These are phyloP conservation scores for Frankliniella intonsa DNA, from an alignment of 2,888 invertebrate genomes.

Conservation along the genomic window DNA sequence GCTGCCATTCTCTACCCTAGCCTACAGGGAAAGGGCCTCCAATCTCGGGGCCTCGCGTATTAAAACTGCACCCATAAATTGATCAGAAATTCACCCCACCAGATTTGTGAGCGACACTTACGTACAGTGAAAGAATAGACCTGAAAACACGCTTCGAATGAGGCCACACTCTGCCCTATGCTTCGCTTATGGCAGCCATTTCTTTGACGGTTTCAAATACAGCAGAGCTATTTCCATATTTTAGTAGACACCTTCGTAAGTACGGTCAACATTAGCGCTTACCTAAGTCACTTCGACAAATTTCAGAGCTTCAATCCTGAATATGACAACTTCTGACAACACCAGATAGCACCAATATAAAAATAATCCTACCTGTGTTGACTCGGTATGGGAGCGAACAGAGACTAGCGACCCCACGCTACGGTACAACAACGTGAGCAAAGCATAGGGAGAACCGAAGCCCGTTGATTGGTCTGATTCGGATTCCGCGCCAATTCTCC, in stretches of 20 bases:
- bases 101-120: background rate
- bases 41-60: background rate
- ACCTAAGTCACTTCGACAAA: slow-evolving; percentile 41
- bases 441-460: slow-evolving; percentile 48
- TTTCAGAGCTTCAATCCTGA: slow-evolving; percentile 43
- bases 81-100: background rate
- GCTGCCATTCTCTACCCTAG: background rate
- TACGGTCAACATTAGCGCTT: slow-evolving; percentile 40
- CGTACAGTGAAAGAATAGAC: background rate
- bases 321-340: slow-evolving; percentile 51
- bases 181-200: slow-evolving; percentile 55
- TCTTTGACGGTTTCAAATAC: slow-evolving; percentile 49
- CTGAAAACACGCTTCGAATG: background rate
- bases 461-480: slow-evolving; percentile 53
- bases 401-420: slow-evolving; percentile 61
- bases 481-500: slow-evolving; percentile 56
- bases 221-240: slow-evolving; percentile 44
- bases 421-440: slow-evolving; percentile 54
- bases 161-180: slow-evolving; percentile 44
- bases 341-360: slow-evolving; percentile 52
- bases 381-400: slow-evolving; percentile 54
- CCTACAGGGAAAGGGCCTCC: slow-evolving; percentile 32
- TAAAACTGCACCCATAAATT: background rate
- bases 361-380: slow-evolving; percentile 56
- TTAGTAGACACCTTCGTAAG: slow-evolving; percentile 43